Evolutionary conservation across 2,888 invertebrate species (phyloP), one percentile per base, ranked within the genome.

Genomic region (Spodoptera exigua): DNA sequence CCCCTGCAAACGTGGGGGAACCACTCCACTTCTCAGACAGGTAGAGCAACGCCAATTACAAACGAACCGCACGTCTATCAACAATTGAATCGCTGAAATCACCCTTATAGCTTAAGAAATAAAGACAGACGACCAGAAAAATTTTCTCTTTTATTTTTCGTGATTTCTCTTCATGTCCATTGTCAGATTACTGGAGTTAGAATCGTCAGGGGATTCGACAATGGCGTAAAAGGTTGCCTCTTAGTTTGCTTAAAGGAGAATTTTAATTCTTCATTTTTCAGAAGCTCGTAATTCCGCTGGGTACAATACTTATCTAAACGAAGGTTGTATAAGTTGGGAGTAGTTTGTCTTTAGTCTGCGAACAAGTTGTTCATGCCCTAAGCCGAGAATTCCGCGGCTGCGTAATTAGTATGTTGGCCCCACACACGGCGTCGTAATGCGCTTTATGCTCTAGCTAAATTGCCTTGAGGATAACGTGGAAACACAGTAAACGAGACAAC

Each of bases 321-420:
- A 27, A 55, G 52, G 36, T 21, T 44, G 35, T 21, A 36, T 34
- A 44, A 56, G 52, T 58, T 17, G 32, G 39, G 41, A 39, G 36
- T 74, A 35, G 53, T 27, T 27, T 27, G 27, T 27, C 27, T 27
- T 9, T 27, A 27, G 27, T 57, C 51, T 56, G 44, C 53, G 55
- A 63, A 63, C 63, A 70, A 75, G 63, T 64, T 56, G 56, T 74
- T 52, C 57, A 61, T 54, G 56, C 51, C 53, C 49, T 59, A 55
- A 67, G 47, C 47, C 52, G 60, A 63, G 57, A 58, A 63, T 54
- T 61, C 16, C 44, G 48, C 44, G 45, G 43, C 48, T 17, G 39
- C 27, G 53, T 75, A 75, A 77, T 77, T 75, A 66, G 73, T 65
- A 67, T 59, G 66, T 74, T 63, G 57, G 65, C 44, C 61, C 45